Base-by-base conservation (phyloP, 1,140 invertebrate species). In the Thaumetopoea pityocampa region DNA sequence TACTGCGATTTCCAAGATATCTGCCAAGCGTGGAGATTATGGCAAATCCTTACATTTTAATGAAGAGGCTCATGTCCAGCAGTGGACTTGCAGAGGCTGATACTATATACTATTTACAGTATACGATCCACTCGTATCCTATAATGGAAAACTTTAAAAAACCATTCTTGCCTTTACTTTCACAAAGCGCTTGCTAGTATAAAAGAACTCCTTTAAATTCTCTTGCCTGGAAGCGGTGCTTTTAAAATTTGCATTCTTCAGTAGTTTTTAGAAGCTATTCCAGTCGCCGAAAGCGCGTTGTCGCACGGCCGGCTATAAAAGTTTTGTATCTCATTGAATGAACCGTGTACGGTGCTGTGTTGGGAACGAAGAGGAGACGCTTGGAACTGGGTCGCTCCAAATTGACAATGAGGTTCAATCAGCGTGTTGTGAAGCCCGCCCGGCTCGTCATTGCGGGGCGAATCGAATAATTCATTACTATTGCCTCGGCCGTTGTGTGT, bases 401-500 rank as follows among this genome's bases (percentile, higher is more conserved):
- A 78, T 68, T 53, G 48, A 73, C 67, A 70, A 72, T 70, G 44
- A 57, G 62, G 79, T 71, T 65, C 76, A 74, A 59, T 73, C 68
- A 80, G 71, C 79, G 51, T 68, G 23, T 19, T 51, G 52, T 51
- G 55, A 59, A 73, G 67, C 76, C 72, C 68, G 77, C 76, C 65
- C 67, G 51, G 52, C 38, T 56, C 67, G 66, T 71, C 69, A 77
- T 74, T 73, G 64, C 77, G 66, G 27, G 17, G 27, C 16, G 5
- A 15, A 9, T 11, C 18, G 9, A 10, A 28, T 17, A 11, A 6
- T n/a, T 24, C 29, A 40, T 40, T 52, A 41, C 49, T 35, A 40
- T 27, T 42, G 47, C 49, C 37, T 51, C 11, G 33, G 33, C 14
- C 26, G 33, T 14, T 8, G 8, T 6, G 24, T 19, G 8, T 2